A percentile compares a stretch with the other conserved stretches of the same genome.
phyloP scores from a whole-genome alignment of 2,888 invertebrate genomes.

The Agonopterix arenella region DNA sequence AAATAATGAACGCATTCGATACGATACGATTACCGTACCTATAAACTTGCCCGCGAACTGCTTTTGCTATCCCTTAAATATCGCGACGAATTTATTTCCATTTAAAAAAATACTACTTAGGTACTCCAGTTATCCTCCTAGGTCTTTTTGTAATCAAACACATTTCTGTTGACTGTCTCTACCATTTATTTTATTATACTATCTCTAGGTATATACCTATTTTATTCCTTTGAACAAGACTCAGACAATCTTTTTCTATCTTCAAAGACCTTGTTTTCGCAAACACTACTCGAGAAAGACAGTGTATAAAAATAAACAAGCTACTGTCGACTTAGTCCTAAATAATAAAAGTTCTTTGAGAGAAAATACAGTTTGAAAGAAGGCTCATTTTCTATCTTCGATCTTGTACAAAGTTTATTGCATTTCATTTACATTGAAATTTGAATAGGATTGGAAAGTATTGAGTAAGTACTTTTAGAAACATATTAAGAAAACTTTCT shows the following conservation, averaged over 20 bases:
- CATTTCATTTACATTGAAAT: too few relatives aligned
- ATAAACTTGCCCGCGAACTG: too few relatives aligned
- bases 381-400: neutral
- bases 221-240: slow-evolving; percentile 40
- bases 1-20: too few relatives aligned
- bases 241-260: slow-evolving; percentile 39
- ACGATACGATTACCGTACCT: too few relatives aligned
- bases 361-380: slow-evolving; percentile 1
- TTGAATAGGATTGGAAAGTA: neutral
- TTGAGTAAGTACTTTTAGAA: neutral
- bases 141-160: neutral
- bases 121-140: too few relatives aligned
- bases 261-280: slow-evolving; percentile 44
- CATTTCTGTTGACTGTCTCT: slow-evolving; percentile 17
- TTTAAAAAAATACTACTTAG: too few relatives aligned
- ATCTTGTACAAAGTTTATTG: too few relatives aligned
- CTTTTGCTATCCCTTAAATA: too few relatives aligned
- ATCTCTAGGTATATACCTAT: slow-evolving; percentile 9
- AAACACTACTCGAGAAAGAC: slow-evolving; percentile 28
- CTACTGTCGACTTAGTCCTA: slow-evolving; percentile 2
- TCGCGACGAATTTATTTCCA: too few relatives aligned
- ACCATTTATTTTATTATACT: slow-evolving; percentile 17
- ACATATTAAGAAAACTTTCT: too few relatives aligned
- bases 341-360: slow-evolving; percentile 8
- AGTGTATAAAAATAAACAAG: slow-evolving; percentile 17